Evolutionary conservation across 2,797 vertebrate genomes (phyloP).

Genomic region (Clangula hyemalis): DNA sequence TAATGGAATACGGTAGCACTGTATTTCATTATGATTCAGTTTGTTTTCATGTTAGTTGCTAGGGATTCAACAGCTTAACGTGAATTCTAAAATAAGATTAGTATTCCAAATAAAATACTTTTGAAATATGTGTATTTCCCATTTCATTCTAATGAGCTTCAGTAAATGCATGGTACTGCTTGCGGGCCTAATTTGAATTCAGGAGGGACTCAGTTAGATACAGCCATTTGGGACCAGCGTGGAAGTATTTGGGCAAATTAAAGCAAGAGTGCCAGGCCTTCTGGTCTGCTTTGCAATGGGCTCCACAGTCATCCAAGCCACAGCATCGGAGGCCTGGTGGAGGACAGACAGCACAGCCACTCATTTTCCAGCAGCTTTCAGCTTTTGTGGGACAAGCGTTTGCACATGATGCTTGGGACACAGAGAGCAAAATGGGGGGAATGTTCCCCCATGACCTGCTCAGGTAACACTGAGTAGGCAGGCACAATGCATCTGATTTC

Average conservation of each 20-base stretch:
- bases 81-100: constrained; percentile 65
- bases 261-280: background rate
- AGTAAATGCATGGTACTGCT: background rate
- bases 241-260: background rate
- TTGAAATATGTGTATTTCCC: constrained; percentile 21
- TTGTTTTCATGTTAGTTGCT: constrained; percentile 62
- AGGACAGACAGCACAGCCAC: background rate
- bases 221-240: background rate
- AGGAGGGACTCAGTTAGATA: background rate
- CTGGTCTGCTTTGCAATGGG: background rate
- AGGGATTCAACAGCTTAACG: constrained; percentile 45
- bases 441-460: background rate
- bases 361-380: background rate
- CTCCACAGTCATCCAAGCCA: background rate
- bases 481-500: background rate
- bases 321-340: background rate
- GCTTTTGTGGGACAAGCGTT: background rate
- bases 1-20: constrained; percentile 20
- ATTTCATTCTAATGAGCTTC: constrained; percentile 39
- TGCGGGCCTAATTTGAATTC: background rate
- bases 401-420: rapidly evolving
- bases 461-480: background rate
- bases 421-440: background rate
- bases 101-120: constrained; percentile 55
- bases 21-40: constrained; percentile 61